Percentiles rank a stretch among this genome's conserved stretches.
phyloP scores from a whole-genome alignment of 2,888 invertebrate species.

The Thyatira batis region DNA sequence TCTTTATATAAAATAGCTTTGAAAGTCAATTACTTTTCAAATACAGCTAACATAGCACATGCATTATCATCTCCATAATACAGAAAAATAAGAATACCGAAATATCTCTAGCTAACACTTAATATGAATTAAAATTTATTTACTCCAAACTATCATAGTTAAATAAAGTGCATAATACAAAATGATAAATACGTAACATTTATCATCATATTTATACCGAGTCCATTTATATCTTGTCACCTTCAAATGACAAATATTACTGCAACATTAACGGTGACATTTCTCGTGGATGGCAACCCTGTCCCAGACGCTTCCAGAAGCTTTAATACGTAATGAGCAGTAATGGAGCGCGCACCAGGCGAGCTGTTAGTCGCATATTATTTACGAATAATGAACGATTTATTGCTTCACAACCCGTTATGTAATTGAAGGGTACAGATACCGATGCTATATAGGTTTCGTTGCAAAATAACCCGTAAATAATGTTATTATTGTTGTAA shows the following conservation, averaged over 20 bases:
- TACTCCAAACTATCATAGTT: too few relatives aligned
- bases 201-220: too few relatives aligned
- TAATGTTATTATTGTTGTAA: too few relatives aligned
- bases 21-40: neutral
- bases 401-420: constrained; percentile 10
- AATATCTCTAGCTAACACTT: too few relatives aligned
- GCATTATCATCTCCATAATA: too few relatives aligned
- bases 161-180: neutral
- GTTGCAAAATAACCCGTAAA: neutral
- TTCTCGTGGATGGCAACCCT: neutral
- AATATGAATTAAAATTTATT: too few relatives aligned
- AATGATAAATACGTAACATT: neutral
- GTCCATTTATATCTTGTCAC: too few relatives aligned
- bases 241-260: neutral
- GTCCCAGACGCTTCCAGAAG: constrained; percentile 7
- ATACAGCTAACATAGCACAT: too few relatives aligned
- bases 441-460: neutral
- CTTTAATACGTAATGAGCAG: constrained; percentile 65
- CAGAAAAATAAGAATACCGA: too few relatives aligned
- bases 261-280: neutral
- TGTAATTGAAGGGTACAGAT: neutral
- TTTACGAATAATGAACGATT: constrained; percentile 28
- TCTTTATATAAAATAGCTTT: constrained; percentile 13
- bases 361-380: constrained; percentile 17
- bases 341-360: constrained; percentile 54